Evolutionary conservation across 2,113 vertebrate genomes (phyloP).

Genomic region (Pyrgilauda ruficollis): DNA sequence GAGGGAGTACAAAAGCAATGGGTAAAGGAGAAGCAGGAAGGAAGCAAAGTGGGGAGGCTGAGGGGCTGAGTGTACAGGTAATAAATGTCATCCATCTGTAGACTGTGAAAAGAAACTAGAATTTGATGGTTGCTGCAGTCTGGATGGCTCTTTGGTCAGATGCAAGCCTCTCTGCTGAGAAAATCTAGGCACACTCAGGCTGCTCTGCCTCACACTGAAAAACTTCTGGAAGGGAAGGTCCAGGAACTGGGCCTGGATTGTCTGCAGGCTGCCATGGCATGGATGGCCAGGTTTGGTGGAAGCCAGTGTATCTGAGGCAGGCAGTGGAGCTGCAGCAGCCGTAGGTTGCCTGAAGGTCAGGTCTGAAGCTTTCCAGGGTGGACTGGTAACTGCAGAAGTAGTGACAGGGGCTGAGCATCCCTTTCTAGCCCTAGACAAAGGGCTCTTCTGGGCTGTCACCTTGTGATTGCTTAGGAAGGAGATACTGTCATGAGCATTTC

Average conservation of each 20-base stretch:
- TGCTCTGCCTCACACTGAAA: not conserved
- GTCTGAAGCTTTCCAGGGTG: not conserved
- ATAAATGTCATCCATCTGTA: not conserved
- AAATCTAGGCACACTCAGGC: not conserved
- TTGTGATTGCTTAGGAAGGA: not conserved
- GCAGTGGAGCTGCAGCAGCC: not conserved
- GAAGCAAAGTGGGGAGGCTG: not conserved
- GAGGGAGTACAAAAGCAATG: not conserved
- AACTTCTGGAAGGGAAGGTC: not conserved
- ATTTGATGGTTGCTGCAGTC: not conserved
- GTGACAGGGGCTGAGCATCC: accelerated
- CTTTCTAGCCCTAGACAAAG: not conserved
- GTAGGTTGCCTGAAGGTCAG: accelerated
- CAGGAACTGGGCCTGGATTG: not conserved
- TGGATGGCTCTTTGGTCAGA: not conserved
- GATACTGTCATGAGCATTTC: not conserved
- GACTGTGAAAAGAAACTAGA: not conserved
- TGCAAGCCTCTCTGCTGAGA: not conserved
- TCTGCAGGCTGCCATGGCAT: not conserved
- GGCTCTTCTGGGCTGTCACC: not conserved
- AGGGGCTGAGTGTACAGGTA: not conserved
- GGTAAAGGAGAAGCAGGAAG: not conserved
- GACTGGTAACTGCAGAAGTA: not conserved
- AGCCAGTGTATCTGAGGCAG: not conserved
- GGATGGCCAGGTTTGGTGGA: not conserved